Evolutionary conservation across 2,888 invertebrate genomes (phyloP).

Genomic region (Chironomus riparius): DNA sequence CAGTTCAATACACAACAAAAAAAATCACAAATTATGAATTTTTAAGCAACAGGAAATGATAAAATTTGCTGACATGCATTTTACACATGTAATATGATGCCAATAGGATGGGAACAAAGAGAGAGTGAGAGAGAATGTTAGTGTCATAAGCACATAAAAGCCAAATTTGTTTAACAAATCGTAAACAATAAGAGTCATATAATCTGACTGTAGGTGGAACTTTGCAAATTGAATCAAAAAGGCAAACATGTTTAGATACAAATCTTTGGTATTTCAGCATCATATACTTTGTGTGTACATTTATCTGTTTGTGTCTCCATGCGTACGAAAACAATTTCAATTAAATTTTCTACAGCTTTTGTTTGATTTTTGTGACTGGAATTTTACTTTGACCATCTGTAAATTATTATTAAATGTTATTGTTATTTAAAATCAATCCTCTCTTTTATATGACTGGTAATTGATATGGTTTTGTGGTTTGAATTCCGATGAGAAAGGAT

Average conservation of each 20-base stretch:
- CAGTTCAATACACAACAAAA: background rate
- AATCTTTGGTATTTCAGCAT: background rate
- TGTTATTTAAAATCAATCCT: too few species aligned
- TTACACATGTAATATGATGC: background rate
- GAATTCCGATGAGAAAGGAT: too few species aligned
- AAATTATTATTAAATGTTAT: background rate
- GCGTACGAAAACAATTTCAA: too few species aligned
- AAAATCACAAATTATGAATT: background rate
- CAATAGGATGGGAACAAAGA: background rate
- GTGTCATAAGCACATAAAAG: background rate
- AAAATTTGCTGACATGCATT: background rate
- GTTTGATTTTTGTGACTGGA: background rate
- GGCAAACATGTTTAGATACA: background rate
- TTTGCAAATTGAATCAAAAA: background rate
- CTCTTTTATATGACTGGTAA: too few species aligned
- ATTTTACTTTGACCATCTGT: background rate
- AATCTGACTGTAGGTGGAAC: background rate
- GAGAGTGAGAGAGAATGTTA: background rate
- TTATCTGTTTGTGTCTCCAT: background rate
- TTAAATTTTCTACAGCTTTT: background rate
- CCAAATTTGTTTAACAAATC: constrained; percentile 3
- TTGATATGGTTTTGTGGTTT: too few species aligned
- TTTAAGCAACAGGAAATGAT: background rate
- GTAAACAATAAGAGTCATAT: background rate
- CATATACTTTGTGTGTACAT: background rate